Evolutionary conservation across 1,140 invertebrate genomes (phyloP).

Genomic region (Acromyrmex charruanus): DNA sequence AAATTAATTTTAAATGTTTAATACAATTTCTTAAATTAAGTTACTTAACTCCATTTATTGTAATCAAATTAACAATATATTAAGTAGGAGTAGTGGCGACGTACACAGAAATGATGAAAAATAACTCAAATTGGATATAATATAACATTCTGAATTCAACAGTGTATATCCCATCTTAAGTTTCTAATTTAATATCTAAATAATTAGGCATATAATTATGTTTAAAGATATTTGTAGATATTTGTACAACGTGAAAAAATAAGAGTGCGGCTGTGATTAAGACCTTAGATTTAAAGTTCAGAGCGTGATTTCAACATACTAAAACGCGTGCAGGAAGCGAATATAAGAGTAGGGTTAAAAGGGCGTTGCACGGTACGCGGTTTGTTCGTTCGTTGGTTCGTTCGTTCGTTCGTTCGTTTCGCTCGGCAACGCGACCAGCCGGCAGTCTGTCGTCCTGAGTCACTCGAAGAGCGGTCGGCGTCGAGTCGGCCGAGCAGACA

Average conservation of each 20-base stretch:
- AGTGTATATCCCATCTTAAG: not conserved
- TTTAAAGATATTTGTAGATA: not conserved
- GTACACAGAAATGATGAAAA: too few species aligned
- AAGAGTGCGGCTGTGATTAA: not conserved
- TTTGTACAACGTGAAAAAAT: not conserved
- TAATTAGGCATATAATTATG: not conserved
- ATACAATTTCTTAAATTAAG: too few species aligned
- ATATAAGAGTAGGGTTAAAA: conserved; percentile 68
- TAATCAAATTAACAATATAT: too few species aligned
- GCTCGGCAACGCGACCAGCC: conserved; percentile 76
- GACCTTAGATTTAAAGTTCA: not conserved
- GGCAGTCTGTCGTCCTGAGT: conserved; percentile 76
- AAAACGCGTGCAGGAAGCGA: conserved; percentile 49
- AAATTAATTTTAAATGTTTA: too few species aligned
- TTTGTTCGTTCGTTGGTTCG: conserved; percentile 69
- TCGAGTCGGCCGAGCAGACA: conserved; percentile 73
- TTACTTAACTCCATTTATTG: too few species aligned
- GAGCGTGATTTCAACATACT: not conserved
- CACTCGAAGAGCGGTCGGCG: conserved; percentile 69
- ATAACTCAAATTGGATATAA: too few species aligned
- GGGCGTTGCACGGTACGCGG: conserved; percentile 71
- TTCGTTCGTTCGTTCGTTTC: conserved; percentile 79
- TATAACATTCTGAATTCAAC: too few species aligned
- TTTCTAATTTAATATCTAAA: not conserved
- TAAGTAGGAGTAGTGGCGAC: too few species aligned